Conservation (phyloP, 2,113 vertebrate species). For the Apaloderma vittatum region DNA sequence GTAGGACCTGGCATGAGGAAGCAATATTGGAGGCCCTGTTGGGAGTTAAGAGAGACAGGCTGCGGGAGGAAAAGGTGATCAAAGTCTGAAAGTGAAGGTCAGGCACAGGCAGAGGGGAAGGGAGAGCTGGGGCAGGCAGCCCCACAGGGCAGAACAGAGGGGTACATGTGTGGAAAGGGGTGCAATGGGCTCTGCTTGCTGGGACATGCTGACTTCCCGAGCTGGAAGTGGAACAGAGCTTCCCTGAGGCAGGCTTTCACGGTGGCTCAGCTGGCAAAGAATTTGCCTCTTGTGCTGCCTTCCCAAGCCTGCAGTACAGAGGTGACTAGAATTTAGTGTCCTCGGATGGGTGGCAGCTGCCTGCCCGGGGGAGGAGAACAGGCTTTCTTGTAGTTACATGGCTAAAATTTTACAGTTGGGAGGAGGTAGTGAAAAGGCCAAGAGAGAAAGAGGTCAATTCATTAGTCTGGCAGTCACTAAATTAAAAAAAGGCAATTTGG, state of each 20-base stretch:
- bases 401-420: slow-evolving; percentile 43
- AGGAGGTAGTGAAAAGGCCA: slow-evolving; percentile 34
- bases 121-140: neutral
- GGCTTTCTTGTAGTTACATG: neutral
- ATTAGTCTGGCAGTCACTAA: slow-evolving; percentile 28
- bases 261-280: neutral
- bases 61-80: neutral
- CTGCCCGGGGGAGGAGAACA: slow-evolving; percentile 8
- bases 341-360: neutral
- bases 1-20: neutral
- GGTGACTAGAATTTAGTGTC: neutral
- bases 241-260: neutral
- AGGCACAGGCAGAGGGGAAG: neutral
- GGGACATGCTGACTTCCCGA: neutral
- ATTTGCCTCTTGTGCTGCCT: slow-evolving; percentile 31
- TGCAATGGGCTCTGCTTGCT: rapidly evolving
- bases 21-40: neutral
- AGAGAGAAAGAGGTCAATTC: slow-evolving; percentile 49
- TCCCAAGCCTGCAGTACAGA: neutral
- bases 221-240: neutral
- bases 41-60: neutral
- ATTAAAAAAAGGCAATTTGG: slow-evolving; percentile 33
- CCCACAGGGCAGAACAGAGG: neutral
- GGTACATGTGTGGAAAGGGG: neutral
- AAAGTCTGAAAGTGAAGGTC: neutral